A percentile compares a stretch with the other conserved stretches of the same genome.
These are phyloP conservation scores for Osedax fenrisi DNA, from an alignment of 2,888 invertebrate genomes.

Conservation along the genomic window DNA sequence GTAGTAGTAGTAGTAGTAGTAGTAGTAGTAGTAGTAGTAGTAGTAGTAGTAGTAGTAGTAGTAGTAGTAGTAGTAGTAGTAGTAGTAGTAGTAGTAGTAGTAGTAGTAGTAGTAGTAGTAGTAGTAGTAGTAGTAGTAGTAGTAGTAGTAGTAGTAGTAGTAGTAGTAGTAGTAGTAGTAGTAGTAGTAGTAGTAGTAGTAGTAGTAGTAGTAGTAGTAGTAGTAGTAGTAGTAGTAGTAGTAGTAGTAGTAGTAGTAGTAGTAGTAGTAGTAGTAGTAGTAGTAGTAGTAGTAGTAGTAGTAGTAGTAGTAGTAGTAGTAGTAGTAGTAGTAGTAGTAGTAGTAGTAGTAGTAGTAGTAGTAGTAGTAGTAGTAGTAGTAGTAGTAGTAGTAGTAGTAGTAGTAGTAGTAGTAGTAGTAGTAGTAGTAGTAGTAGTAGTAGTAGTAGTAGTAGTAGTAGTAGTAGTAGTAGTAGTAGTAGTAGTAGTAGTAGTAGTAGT, in stretches of 20 bases:
- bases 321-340: neutral
- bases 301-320: neutral
- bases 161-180: constrained; percentile 19
- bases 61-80: constrained; percentile 14
- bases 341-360: neutral
- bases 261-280: neutral
- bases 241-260: neutral
- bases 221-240: neutral
- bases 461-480: too few species aligned
- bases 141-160: constrained; percentile 19
- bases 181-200: neutral
- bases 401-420: too few species aligned
- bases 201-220: neutral
- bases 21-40: constrained; percentile 25
- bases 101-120: constrained; percentile 23
- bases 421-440: too few species aligned
- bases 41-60: constrained; percentile 12
- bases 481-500: too few species aligned
- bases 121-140: constrained; percentile 25
- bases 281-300: neutral
- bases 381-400: too few species aligned
- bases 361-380: too few species aligned
- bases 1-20: constrained; percentile 24
- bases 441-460: too few species aligned
- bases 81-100: constrained; percentile 12